Evolutionary conservation across 2,113 vertebrate genomes (phyloP), one percentile per base, ranked within the genome.

Genomic region (Aythya baeri): DNA sequence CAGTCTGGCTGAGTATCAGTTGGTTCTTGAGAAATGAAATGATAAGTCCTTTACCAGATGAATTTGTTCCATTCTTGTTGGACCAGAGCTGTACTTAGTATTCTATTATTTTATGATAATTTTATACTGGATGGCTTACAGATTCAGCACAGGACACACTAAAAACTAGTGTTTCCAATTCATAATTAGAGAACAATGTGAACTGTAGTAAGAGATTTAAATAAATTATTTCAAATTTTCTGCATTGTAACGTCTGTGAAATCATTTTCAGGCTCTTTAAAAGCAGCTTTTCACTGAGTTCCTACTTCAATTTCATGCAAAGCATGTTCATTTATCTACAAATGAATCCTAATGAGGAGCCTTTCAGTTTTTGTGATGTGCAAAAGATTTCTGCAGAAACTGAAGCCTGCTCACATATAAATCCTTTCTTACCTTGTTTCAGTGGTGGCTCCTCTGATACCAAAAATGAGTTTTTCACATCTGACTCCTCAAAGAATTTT

Each of bases 381-480:
- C 66, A 89, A 82, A 93, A 91, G 95, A 85, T 89, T 94, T 92
- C 77, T 94, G 76, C 82, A 74, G 83, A 93, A 94, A 63, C 62
- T 65, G 57, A 84, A 94, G 49, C n/a, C 46, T 20, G 38, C 29
- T 89, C 2, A 66, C 66, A 61, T 43, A 78, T 38, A 92, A 93
- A 96, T 65, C 67, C 59, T 79, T 80, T 75, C 91, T 91, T 89
- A 73, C 88, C 63, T 85, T 91, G 46, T 95, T 94, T 95, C 68
- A 50, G 46, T 75, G 67, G 62, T 73, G 77, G 52, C 72, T 92
- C 58, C 90, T 97, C 81, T 95, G 94, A 90, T 92, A 96, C 38
- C 49, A 94, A 83, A 86, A 95, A 87, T 44, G 29, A 92, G 83
- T 88, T 95, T 97, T 97, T 90, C 79, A 90, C 94, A 59, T 96